Conservation (phyloP, 2,888 invertebrate genomes). For the Steinernema hermaphroditum region DNA sequence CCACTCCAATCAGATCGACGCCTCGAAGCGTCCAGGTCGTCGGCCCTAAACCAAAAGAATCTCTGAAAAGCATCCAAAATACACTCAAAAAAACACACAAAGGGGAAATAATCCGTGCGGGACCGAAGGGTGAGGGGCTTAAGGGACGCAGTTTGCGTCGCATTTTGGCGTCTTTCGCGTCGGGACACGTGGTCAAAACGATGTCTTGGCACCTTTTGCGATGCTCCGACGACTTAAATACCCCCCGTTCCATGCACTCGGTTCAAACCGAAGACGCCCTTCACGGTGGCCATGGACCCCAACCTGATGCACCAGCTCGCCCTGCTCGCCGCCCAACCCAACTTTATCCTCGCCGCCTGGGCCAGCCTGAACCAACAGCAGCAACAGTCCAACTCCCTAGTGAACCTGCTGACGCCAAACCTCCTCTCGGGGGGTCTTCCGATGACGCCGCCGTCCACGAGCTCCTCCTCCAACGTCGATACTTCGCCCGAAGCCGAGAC, state of each 20-base stretch:
- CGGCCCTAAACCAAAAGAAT: no score
- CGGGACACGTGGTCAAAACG: background rate
- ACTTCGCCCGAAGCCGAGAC: no score
- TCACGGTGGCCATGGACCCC: background rate
- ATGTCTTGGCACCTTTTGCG: background rate
- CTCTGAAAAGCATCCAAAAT: no score
- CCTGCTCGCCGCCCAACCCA: no score
- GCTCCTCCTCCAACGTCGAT: background rate
- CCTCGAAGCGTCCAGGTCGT: no score
- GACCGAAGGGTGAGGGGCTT: no score
- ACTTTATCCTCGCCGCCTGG: no score
- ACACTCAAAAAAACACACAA: no score
- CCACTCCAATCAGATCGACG: no score
- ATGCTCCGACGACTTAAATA: background rate
- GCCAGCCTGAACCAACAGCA: background rate
- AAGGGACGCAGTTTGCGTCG: background rate
- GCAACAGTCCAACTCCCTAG: background rate
- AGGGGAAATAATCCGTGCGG: no score
- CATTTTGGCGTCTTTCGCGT: background rate
- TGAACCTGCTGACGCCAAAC: background rate
- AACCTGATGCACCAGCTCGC: background rate
- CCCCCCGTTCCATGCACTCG: no score
- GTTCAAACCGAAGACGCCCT: background rate
- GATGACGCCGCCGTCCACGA: background rate
- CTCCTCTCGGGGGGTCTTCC: background rate